A percentile compares a stretch with the other conserved stretches of the same genome.
Evolutionary conservation across 2,113 vertebrate species (phyloP).

Genomic region (Alosa alosa): DNA sequence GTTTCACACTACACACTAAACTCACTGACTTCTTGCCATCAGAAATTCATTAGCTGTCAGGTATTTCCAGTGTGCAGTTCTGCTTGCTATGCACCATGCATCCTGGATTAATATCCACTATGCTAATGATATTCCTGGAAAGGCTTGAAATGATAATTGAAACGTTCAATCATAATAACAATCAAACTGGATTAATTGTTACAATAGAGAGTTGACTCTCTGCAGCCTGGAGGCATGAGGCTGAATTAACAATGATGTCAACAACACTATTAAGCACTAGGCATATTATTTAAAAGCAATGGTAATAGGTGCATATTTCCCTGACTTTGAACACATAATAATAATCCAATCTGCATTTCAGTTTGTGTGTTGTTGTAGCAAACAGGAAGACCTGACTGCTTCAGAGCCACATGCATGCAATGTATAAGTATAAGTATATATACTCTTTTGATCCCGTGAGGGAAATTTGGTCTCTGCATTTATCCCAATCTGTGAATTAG

Average conservation of each 20-base stretch:
- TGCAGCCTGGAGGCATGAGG: conserved; percentile 32
- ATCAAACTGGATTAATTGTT: conserved; percentile 48
- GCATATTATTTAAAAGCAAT: background rate
- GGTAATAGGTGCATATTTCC: background rate
- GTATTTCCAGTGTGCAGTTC: background rate
- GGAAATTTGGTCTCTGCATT: too few species aligned
- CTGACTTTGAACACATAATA: background rate
- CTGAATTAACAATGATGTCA: conserved; percentile 34
- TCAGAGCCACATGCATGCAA: too few species aligned
- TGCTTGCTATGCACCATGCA: conserved; percentile 37
- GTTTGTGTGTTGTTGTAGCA: background rate
- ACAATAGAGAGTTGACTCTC: conserved; percentile 39
- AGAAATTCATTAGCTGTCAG: conserved; percentile 30
- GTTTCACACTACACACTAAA: background rate
- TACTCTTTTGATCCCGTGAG: too few species aligned
- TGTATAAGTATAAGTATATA: too few species aligned
- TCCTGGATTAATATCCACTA: conserved; percentile 34
- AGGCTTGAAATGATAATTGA: conserved; percentile 42
- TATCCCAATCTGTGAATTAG: too few species aligned
- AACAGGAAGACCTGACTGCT: too few species aligned
- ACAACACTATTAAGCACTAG: conserved; percentile 28
- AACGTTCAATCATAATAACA: conserved; percentile 50
- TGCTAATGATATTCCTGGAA: conserved; percentile 33
- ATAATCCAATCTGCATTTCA: background rate
- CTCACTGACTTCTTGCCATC: background rate